Conservation (phyloP, 37 sponge, comb jelly and placozoan genomes). For the Axinella damicornis region DNA sequence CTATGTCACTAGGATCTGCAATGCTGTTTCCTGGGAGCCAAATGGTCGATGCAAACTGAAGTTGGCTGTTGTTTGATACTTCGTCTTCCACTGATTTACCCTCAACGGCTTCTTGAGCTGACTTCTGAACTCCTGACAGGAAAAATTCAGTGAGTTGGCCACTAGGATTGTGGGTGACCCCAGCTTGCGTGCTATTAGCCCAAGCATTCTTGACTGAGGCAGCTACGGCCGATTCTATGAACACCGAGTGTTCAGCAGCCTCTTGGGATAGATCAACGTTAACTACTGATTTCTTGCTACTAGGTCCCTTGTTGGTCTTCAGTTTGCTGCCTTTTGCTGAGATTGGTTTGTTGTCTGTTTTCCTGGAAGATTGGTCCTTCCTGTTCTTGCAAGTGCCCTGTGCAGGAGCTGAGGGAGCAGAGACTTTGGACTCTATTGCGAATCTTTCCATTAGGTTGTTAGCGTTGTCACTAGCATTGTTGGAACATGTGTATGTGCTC, state of each 20-base stretch:
- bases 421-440: not conserved
- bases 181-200: not conserved
- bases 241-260: not conserved
- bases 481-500: not conserved
- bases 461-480: too few species aligned
- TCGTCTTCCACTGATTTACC: not conserved
- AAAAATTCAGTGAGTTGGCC: conserved; percentile 33
- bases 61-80: not conserved
- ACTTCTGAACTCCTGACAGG: conserved; percentile 35
- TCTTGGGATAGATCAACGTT: not conserved
- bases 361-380: not conserved
- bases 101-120: not conserved
- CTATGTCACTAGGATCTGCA: not conserved
- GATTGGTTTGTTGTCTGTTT: not conserved
- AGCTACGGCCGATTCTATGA: not conserved
- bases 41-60: conserved; percentile 14
- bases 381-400: not conserved
- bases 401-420: not conserved
- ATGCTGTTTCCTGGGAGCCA: conserved; percentile 44
- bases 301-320: not conserved
- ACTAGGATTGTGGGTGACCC: too few species aligned
- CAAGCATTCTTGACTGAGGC: conserved; percentile 5
- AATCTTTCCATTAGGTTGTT: not conserved
- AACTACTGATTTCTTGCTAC: not conserved
- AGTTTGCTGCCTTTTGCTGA: conserved; percentile 7